phyloP scores from a whole-genome alignment of 1,140 invertebrate genomes.

The Drosophila willistoni region DNA sequence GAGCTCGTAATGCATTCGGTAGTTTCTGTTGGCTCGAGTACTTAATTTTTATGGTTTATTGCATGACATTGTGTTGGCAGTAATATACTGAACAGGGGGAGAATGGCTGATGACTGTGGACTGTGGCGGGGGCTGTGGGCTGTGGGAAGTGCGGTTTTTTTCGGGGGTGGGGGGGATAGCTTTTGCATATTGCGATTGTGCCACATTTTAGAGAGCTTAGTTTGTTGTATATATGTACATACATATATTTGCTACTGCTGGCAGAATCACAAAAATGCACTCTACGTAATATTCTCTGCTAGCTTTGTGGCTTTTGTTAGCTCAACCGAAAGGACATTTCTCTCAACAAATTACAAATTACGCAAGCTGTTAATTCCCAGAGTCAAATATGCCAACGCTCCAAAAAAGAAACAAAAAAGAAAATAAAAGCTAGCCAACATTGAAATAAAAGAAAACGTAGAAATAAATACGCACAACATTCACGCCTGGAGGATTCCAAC shows the following conservation, averaged over 20 bases:
- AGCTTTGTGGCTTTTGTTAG: conserved; percentile 20
- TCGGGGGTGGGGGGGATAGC: neutral
- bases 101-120: neutral
- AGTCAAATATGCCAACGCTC: conserved; percentile 26
- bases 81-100: neutral
- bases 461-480: conserved; percentile 8
- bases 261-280: conserved; percentile 53
- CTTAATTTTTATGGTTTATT: conserved; percentile 76
- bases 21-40: conserved; percentile 49
- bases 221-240: conserved; percentile 1
- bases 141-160: too few relatives aligned
- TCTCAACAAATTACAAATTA: conserved; percentile 47
- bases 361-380: conserved; percentile 38
- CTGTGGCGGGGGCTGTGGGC: neutral
- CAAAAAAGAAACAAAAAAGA: neutral
- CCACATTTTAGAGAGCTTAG: conserved; percentile 51
- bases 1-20: conserved; percentile 61
- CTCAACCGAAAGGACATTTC: conserved; percentile 14
- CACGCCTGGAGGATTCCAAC: conserved; percentile 25
- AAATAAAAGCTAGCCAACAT: neutral
- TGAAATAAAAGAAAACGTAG: neutral
- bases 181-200: conserved; percentile 21
- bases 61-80: conserved; percentile 44
- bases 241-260: neutral
- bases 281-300: conserved; percentile 53